Base-by-base conservation (phyloP, 1,140 invertebrate genomes). In the Drosophila punjabiensis region DNA sequence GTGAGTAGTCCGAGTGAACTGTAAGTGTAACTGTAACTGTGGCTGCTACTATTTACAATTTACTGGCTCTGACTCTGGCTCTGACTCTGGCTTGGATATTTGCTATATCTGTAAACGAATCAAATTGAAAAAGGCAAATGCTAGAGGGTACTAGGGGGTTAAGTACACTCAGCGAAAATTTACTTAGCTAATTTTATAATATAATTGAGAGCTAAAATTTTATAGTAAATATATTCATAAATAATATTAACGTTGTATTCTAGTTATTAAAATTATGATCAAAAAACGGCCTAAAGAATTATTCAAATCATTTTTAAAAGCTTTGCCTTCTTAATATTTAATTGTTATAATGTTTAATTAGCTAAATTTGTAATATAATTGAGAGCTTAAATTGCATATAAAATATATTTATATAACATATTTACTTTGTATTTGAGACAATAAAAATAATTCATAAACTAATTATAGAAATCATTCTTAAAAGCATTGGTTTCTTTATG, bases 51-150 rank as follows among this genome's bases (percentile, higher is more conserved):
- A 69, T 67, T 77, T 78, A 68, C 76, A 56, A 56, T 56, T 56
- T 58, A 70, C 47, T 65, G 52, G 7, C 47, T 16, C 47, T 50
- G 14, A 7, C 47, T 28, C 20, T 16, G 47, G 6, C 47, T 24
- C 45, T 28, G 11, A 6, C 45, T 24, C 18, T 45, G n/a, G 18
- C 43, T 20, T 14, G 55, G 37, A 58, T 59, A 68, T 65, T 58
- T 81, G 63, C 52, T 63, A 58, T 81, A 68, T 71, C 79, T 63
- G 74, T 64, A 64, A 81, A 73, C 68, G 68, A 71, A 71, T 71
- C 68, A 71, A 71, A 71, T 71, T 71, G 68, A 69, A 71, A 71
- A 71, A 71, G 68, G 68, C 64, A 69, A 70, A 68, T 68, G 67
- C 63, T n/a, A 64, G 43, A 32, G 37, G 59, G 37, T 20, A 50